phyloP scores from a whole-genome alignment of 2,888 invertebrate genomes.

The Capitulum mitella region DNA sequence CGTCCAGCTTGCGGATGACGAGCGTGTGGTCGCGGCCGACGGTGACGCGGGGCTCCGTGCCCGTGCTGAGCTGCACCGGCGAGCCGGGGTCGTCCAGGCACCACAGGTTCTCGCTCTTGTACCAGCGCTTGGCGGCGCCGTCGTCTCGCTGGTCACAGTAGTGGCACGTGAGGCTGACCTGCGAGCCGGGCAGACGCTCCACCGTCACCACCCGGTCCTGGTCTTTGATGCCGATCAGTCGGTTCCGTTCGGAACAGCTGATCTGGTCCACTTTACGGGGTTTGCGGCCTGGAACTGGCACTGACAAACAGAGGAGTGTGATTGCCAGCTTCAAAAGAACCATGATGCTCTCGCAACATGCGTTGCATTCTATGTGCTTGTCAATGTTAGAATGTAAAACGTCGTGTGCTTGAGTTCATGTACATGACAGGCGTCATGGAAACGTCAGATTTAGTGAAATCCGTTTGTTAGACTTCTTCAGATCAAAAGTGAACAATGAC shows the following conservation, averaged over 20 bases:
- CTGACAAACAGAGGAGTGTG: too few relatives aligned
- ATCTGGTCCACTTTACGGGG: background rate
- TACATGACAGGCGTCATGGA: too few relatives aligned
- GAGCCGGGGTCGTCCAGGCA: background rate
- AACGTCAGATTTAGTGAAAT: too few relatives aligned
- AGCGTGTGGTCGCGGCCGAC: background rate
- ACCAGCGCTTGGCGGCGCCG: background rate
- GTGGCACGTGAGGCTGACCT: background rate
- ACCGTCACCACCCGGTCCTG: constrained; percentile 23
- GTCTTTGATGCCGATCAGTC: background rate
- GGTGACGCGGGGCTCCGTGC: background rate
- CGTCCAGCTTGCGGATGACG: constrained; percentile 2
- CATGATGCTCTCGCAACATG: too few relatives aligned
- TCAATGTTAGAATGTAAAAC: too few relatives aligned
- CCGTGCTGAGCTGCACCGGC: background rate
- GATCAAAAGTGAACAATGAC: too few relatives aligned
- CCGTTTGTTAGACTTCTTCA: too few relatives aligned
- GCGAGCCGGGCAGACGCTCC: constrained; percentile 7
- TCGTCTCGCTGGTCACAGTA: background rate
- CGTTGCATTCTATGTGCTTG: too few relatives aligned
- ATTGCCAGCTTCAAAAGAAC: too few relatives aligned
- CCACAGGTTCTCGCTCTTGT: constrained; percentile 6
- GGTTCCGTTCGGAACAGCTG: constrained; percentile 4
- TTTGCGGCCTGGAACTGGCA: background rate
- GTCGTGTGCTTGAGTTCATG: too few relatives aligned